A percentile compares a stretch with the other conserved stretches of the same genome.
Evolutionary conservation across 1,140 invertebrate genomes (phyloP).

Genomic region (Nilaparvata lugens): DNA sequence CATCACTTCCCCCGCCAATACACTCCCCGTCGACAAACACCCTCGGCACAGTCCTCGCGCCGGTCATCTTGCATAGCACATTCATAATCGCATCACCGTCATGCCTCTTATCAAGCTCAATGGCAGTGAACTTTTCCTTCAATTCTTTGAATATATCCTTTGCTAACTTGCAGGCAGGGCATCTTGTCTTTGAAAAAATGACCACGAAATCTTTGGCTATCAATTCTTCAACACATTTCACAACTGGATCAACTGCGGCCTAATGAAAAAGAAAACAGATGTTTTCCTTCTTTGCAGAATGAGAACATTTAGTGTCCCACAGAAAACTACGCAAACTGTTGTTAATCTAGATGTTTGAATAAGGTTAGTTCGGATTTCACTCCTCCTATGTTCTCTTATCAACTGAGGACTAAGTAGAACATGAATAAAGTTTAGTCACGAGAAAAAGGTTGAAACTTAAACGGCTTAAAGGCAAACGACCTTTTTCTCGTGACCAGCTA

Average conservation of each 20-base stretch:
- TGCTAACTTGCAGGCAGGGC: slow-evolving; percentile 82
- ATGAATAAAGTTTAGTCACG: no score
- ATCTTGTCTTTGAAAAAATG: slow-evolving; percentile 83
- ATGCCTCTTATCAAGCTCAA: slow-evolving; percentile 72
- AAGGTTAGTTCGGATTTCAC: no score
- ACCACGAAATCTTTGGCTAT: slow-evolving; percentile 66
- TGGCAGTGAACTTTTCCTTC: slow-evolving; percentile 56
- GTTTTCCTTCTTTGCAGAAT: no score
- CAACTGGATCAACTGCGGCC: slow-evolving; percentile 14
- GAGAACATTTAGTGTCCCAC: not conserved
- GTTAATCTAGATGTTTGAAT: not conserved
- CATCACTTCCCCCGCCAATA: slow-evolving; percentile 82
- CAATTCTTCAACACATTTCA: slow-evolving; percentile 44
- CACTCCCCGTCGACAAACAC: slow-evolving; percentile 86
- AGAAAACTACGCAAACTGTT: not conserved
- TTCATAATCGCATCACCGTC: slow-evolving; percentile 71
- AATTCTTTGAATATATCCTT: slow-evolving; percentile 61
- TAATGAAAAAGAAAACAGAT: no score
- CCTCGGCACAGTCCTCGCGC: slow-evolving; percentile 75
- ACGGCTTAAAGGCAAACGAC: no score
- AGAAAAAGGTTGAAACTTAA: no score
- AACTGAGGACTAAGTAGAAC: no score
- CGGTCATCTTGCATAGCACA: slow-evolving; percentile 69
- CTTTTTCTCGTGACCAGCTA: no score
- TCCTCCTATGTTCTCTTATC: no score